Percentiles rank a stretch among this genome's conserved stretches.
Conservation (phyloP, 2,888 invertebrate genomes). For the Choreutis nemorana region DNA sequence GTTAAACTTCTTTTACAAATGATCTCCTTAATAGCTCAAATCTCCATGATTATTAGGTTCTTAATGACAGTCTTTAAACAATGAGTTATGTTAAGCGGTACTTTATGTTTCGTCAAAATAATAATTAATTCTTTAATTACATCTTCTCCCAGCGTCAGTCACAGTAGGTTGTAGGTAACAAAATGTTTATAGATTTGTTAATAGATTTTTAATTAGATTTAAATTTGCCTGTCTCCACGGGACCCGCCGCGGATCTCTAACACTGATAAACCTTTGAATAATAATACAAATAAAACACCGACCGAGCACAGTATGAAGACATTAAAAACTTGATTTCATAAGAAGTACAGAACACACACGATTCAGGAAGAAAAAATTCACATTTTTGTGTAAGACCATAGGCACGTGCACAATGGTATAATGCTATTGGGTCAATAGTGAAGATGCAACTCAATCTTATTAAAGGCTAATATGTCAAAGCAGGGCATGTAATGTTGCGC, state of each 20-base stretch:
- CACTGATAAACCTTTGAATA: too few relatives aligned
- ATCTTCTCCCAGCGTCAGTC: constrained; percentile 13
- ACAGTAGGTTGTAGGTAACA: constrained; percentile 14
- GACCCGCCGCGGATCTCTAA: constrained; percentile 37
- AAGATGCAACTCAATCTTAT: constrained; percentile 30
- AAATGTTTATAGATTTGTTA: constrained; percentile 12
- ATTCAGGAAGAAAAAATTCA: too few relatives aligned
- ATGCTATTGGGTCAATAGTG: too few relatives aligned
- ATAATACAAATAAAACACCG: too few relatives aligned
- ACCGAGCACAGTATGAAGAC: too few relatives aligned
- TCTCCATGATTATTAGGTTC: constrained; percentile 19
- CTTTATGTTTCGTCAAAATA: constrained; percentile 26
- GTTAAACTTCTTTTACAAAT: too few relatives aligned
- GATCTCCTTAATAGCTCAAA: constrained; percentile 19
- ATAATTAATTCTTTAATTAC: constrained; percentile 30
- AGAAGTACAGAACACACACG: too few relatives aligned
- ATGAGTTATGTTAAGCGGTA: constrained; percentile 26
- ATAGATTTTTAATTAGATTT: constrained; percentile 36
- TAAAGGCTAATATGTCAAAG: constrained; percentile 54
- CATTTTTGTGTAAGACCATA: constrained; percentile 12
- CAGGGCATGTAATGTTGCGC: constrained; percentile 34
- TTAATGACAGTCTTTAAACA: constrained; percentile 25
- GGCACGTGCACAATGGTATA: constrained; percentile 20
- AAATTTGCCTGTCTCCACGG: constrained; percentile 42
- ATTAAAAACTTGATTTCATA: too few relatives aligned